These are phyloP conservation scores for Paracyclopina nana DNA, from an alignment of 1,140 invertebrate species.

Conservation along the genomic window DNA sequence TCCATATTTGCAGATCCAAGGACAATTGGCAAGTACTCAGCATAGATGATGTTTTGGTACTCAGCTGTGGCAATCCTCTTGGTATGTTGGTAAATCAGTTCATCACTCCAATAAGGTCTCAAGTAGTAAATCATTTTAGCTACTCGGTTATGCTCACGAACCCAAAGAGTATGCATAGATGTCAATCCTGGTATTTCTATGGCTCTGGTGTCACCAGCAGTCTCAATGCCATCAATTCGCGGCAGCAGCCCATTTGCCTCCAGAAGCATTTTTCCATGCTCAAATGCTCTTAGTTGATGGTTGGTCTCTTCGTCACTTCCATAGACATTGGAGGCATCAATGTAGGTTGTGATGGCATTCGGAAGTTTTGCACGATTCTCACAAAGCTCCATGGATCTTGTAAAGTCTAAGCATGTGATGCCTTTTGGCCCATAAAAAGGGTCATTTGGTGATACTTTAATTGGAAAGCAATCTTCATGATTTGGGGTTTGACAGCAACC, in stretches of 20 bases:
- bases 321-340: not conserved
- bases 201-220: conserved; percentile 36
- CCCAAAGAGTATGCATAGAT: conserved; percentile 37
- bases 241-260: too few species aligned
- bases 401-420: not conserved
- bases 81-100: conserved; percentile 25
- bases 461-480: not conserved
- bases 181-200: conserved; percentile 41
- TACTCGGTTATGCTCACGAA: conserved; percentile 71
- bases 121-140: conserved; percentile 43
- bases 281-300: too few species aligned
- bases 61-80: conserved; percentile 21
- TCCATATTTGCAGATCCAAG: conserved; percentile 34
- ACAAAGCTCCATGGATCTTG: not conserved
- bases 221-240: not conserved
- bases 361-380: not conserved
- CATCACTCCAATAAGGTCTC: not conserved
- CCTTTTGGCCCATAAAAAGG: not conserved
- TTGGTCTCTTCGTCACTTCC: too few species aligned
- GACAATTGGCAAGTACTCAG: conserved; percentile 25
- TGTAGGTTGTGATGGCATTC: not conserved
- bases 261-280: too few species aligned
- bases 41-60: conserved; percentile 19
- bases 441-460: not conserved
- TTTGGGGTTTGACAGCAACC: not conserved